Conservation (phyloP, 2,113 vertebrate species). For the Datnioides undecimradiatus region DNA sequence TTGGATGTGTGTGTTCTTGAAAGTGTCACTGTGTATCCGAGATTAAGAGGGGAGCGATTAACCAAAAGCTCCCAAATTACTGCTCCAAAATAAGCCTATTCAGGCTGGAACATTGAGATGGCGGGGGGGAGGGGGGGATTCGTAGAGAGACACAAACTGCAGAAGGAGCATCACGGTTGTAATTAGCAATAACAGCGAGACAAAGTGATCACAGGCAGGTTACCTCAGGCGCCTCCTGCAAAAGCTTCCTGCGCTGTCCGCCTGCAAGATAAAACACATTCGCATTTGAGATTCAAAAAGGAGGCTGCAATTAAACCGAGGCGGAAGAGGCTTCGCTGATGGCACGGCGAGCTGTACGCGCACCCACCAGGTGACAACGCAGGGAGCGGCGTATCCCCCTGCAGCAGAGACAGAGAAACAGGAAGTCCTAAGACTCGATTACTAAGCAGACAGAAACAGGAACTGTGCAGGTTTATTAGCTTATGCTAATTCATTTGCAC, state of each 20-base stretch:
- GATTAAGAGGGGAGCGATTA: constrained; percentile 10
- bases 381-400: neutral
- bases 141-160: neutral
- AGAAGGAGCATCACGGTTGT: constrained; percentile 16
- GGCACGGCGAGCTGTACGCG: neutral
- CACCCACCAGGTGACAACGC: neutral
- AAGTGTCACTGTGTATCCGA: neutral
- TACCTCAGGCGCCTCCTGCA: constrained; percentile 1
- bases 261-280: neutral
- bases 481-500: neutral
- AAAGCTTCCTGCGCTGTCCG: neutral
- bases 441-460: neutral
- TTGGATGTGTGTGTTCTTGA: neutral
- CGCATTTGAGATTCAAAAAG: neutral
- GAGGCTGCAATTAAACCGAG: constrained; percentile 28
- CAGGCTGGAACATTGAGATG: neutral
- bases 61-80: constrained; percentile 10
- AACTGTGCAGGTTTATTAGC: neutral
- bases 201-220: constrained; percentile 29
- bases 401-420: neutral
- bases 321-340: neutral
- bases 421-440: neutral
- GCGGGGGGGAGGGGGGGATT: neutral
- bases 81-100: constrained; percentile 33
- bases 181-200: constrained; percentile 47